Conservation (phyloP, 2,888 invertebrate species). For the Synergus umbraculus region DNA sequence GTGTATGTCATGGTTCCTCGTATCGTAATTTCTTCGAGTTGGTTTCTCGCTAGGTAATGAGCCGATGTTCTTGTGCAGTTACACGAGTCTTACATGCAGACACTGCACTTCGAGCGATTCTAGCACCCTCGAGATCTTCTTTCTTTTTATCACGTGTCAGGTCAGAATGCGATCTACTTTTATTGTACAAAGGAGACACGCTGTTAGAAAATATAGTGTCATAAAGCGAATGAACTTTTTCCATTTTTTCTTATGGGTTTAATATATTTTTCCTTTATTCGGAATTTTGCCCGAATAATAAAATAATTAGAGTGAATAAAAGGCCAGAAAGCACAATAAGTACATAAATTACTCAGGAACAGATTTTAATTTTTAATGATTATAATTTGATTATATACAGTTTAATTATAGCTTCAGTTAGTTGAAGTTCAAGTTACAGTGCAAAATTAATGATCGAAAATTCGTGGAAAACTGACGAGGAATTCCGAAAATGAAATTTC, state of each 20-base stretch:
- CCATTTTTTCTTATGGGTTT: not conserved
- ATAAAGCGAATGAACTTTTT: not conserved
- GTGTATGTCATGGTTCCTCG: conserved; percentile 4
- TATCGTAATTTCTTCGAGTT: conserved; percentile 6
- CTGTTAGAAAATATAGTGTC: not conserved
- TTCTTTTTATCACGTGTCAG: conserved; percentile 31
- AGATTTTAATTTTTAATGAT: too few relatives aligned
- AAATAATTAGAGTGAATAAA: too few relatives aligned
- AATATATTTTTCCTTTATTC: not conserved
- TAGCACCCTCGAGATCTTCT: conserved; percentile 38
- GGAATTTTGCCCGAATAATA: not conserved
- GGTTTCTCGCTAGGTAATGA: conserved; percentile 28
- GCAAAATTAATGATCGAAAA: too few relatives aligned
- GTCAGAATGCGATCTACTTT: conserved; percentile 29
- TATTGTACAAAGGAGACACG: not conserved
- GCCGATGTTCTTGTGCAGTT: conserved; percentile 26
- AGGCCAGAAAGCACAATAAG: too few relatives aligned
- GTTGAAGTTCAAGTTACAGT: too few relatives aligned
- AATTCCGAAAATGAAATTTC: not conserved
- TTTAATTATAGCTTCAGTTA: too few relatives aligned
- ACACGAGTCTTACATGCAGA: conserved; percentile 35
- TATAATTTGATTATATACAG: too few relatives aligned
- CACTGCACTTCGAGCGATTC: conserved; percentile 30
- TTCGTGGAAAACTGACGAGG: not conserved
- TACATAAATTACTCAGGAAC: too few relatives aligned